Percentiles rank a stretch among this genome's conserved stretches.
phyloP scores from a whole-genome alignment of 1,140 invertebrate genomes.

The Calephelis nemesis region DNA sequence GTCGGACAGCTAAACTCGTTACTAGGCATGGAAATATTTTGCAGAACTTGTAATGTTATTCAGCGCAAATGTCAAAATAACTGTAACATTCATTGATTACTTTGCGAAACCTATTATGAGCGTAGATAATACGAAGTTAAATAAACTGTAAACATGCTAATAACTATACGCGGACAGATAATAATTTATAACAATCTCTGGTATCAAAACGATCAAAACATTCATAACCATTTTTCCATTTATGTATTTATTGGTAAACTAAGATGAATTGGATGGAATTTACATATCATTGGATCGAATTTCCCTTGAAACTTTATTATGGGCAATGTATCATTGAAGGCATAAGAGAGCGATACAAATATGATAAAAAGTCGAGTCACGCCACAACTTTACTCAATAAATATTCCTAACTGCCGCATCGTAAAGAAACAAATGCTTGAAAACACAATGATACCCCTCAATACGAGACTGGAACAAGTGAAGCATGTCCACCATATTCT shows the following conservation, averaged over 20 bases:
- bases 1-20: no score
- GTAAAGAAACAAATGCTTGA: conserved; percentile 74
- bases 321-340: conserved; percentile 43
- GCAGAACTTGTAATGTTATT: no score
- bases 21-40: no score
- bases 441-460: conserved; percentile 66
- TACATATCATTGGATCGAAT: conserved; percentile 36
- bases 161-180: no score
- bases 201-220: not conserved
- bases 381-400: conserved; percentile 74
- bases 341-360: conserved; percentile 54
- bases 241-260: not conserved
- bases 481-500: conserved; percentile 68
- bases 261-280: conserved; percentile 1
- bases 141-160: not conserved
- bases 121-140: no score
- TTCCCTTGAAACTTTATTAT: conserved; percentile 52
- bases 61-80: no score
- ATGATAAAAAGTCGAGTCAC: conserved; percentile 63
- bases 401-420: conserved; percentile 73
- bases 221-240: not conserved
- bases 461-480: conserved; percentile 69
- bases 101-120: no score
- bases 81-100: no score
- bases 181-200: not conserved